Percentiles rank a stretch among this genome's conserved stretches.
Conservation (phyloP, 2,113 vertebrate genomes). For the Enhydra lutris region DNA sequence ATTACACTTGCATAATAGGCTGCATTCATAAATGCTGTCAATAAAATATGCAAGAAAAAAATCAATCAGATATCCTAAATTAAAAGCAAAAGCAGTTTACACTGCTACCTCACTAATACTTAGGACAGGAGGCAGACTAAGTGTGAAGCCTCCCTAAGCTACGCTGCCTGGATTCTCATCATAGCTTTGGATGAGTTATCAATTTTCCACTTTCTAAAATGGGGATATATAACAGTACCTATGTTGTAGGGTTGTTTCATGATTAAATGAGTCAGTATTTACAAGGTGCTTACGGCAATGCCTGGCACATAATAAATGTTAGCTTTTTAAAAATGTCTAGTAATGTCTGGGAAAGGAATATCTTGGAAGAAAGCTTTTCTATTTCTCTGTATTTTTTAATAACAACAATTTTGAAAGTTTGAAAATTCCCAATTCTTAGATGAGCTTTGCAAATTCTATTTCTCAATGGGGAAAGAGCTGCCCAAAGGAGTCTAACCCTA, state of each 20-base stretch:
- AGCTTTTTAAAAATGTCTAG: slow-evolving; percentile 1
- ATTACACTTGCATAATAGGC: slow-evolving; percentile 90
- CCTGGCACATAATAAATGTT: neutral
- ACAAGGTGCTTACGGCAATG: neutral
- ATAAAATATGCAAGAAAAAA: slow-evolving; percentile 66
- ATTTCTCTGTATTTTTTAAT: slow-evolving; percentile 19
- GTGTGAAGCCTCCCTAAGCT: neutral
- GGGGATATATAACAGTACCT: neutral
- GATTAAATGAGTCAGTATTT: neutral
- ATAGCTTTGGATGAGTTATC: neutral
- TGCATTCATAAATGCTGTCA: slow-evolving; percentile 93
- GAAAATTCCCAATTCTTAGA: slow-evolving; percentile 4
- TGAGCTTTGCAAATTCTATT: neutral
- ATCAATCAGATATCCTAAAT: neutral
- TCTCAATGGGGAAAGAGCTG: neutral
- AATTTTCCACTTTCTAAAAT: slow-evolving; percentile 25
- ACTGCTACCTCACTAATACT: neutral
- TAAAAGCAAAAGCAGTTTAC: slow-evolving; percentile 32
- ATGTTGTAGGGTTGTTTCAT: neutral
- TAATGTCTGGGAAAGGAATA: neutral
- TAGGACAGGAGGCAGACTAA: neutral
- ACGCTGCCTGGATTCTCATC: neutral
- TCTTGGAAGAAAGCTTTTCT: neutral
- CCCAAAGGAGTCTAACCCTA: neutral
- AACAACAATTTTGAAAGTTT: neutral